These are phyloP conservation scores for Sericinus montela DNA, from an alignment of 2,888 invertebrate species.

Conservation along the genomic window DNA sequence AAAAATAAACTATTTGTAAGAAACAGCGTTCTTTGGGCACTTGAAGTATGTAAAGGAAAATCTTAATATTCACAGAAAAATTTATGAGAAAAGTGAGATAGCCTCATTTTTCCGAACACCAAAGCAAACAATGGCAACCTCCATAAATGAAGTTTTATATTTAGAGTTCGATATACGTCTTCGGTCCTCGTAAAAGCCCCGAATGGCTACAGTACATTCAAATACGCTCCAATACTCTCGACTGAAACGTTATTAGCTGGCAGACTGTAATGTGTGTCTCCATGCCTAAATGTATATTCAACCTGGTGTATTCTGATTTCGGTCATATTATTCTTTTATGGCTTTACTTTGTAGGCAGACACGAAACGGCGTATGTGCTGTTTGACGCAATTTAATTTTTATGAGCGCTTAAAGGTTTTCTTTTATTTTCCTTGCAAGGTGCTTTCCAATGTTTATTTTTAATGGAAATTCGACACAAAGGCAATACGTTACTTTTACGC, in stretches of 20 bases:
- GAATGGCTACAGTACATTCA: slow-evolving; percentile 19
- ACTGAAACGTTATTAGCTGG: slow-evolving; percentile 21
- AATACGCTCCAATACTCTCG: slow-evolving; percentile 13
- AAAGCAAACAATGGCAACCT: slow-evolving; percentile 15
- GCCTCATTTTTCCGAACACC: neutral
- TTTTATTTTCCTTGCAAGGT: slow-evolving; percentile 7
- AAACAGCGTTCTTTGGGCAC: too few species aligned
- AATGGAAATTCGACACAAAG: slow-evolving; percentile 13
- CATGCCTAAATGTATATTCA: slow-evolving; percentile 32
- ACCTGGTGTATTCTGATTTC: slow-evolving; percentile 39
- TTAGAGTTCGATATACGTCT: slow-evolving; percentile 22
- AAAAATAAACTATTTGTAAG: too few species aligned
- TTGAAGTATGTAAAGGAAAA: neutral
- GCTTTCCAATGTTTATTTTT: slow-evolving; percentile 11
- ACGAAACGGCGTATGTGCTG: slow-evolving; percentile 16
- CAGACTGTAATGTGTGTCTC: slow-evolving; percentile 25
- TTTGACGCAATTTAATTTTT: slow-evolving; percentile 19
- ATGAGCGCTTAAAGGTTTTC: slow-evolving; percentile 13
- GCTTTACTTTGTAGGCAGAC: slow-evolving; percentile 12
- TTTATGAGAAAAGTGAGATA: neutral
- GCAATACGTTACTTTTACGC: slow-evolving; percentile 2
- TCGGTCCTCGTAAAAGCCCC: slow-evolving; percentile 24
- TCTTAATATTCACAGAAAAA: neutral
- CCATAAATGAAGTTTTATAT: slow-evolving; percentile 22
- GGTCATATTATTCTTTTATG: slow-evolving; percentile 34